Evolutionary conservation across 2,797 vertebrate genomes (phyloP).

Genomic region (Zonotrichia albicollis): DNA sequence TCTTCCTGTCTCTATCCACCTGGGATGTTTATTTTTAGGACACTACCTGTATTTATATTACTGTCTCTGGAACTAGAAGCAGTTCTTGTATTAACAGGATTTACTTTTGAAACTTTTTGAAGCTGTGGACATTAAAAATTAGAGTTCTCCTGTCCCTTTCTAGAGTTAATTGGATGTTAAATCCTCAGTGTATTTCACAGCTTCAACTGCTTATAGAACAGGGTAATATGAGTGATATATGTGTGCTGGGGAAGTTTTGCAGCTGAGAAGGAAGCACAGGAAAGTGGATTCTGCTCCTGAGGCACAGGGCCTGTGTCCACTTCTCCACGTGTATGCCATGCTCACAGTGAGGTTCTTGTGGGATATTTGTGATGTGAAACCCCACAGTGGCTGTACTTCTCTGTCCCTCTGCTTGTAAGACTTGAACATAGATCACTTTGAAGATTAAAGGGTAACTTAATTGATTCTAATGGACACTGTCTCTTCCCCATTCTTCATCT

Average conservation of each 20-base stretch:
- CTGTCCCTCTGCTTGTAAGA: background rate
- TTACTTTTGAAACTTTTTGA: background rate
- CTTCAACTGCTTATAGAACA: background rate
- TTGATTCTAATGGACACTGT: background rate
- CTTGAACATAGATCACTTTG: background rate
- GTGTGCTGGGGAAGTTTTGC: background rate
- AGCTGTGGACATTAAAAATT: background rate
- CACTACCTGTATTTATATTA: background rate
- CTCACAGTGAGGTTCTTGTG: background rate
- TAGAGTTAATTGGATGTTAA: background rate
- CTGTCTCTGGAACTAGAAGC: background rate
- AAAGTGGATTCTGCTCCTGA: background rate
- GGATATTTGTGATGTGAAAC: background rate
- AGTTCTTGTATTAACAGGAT: background rate
- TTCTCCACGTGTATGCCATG: background rate
- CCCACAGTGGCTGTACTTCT: background rate
- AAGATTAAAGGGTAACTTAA: background rate
- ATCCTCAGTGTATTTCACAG: background rate
- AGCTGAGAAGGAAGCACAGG: background rate
- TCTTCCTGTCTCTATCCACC: background rate
- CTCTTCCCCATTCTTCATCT: background rate
- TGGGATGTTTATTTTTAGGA: constrained; percentile 8
- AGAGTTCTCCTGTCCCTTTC: background rate
- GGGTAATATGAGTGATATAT: too few relatives aligned
- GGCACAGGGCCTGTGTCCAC: accelerated